These are phyloP conservation scores for Lasioglossum vierecki DNA, from an alignment of 2,888 invertebrate genomes.

Conservation along the genomic window DNA sequence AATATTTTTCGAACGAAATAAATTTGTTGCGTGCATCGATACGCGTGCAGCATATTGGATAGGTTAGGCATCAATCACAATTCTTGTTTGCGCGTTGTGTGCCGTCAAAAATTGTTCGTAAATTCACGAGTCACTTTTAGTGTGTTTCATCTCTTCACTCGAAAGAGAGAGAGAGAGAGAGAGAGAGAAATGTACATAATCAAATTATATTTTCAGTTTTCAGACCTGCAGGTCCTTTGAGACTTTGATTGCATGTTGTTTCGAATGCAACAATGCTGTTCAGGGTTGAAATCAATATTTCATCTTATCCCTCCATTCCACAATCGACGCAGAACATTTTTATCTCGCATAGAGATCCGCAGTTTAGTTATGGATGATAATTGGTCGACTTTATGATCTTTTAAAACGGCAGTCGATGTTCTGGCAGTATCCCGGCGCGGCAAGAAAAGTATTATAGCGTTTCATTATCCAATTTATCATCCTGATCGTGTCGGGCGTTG, in stretches of 20 bases:
- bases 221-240: too few species aligned
- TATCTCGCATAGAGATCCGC: too few species aligned
- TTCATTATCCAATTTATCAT: slow-evolving; percentile 2
- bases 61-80: not conserved
- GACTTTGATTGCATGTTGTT: too few species aligned
- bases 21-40: not conserved
- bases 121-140: not conserved
- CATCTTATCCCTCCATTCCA: too few species aligned
- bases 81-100: not conserved
- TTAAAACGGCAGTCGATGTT: not conserved
- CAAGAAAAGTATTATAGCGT: not conserved
- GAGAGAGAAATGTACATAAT: too few species aligned
- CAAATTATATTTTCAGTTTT: too few species aligned
- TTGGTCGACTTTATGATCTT: not conserved
- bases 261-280: too few species aligned
- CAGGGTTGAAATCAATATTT: too few species aligned
- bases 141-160: not conserved
- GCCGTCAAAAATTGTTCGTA: not conserved
- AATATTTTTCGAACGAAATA: not conserved
- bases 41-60: not conserved
- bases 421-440: not conserved
- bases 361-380: not conserved
- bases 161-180: too few species aligned
- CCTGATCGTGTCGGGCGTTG: not conserved
- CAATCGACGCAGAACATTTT: too few species aligned